Base-by-base conservation (phyloP, 2,797 vertebrate species). In the Lagorchestes hirsutus region DNA sequence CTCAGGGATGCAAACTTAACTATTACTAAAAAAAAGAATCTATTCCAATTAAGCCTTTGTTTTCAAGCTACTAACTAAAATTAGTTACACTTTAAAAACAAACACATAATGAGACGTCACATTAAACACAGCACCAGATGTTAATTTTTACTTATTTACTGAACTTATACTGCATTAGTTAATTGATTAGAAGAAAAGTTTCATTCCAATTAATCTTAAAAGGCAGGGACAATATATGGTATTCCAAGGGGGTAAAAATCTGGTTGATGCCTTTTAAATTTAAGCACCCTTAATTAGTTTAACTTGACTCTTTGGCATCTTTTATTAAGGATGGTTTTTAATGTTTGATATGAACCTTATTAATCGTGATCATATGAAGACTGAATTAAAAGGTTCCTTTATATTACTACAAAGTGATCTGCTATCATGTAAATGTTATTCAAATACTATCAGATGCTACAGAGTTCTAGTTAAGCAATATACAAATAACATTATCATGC, bases 11-110 rank as follows among this genome's bases (percentile, higher is more conserved):
- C 74, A 82, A 46, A 82, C 74, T 90, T 55, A 96, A 91, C 5
- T 3, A 95, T 11, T 95, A 34, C 55, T 95, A 55, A 96, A 95
- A 13, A 13, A 95, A 28, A 28, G 95, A 93, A 31, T 34, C 11
- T 4, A 94, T 87, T 93, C 94, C 22, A 82, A 82, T 10, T 46
- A 82, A 46, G 40, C 40, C 40, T 0, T 95, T 62, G 12, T 62
- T 96, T 55, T 96, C 54, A 96, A 95, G 28, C 52, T 96, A 92
- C 54, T 95, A 90, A 58, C 55, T 92, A 74, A 93, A 95, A 90
- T 92, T 95, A 93, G 54, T 90, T 94, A 82, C 55, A 94, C 91
- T 92, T 91, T 95, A n/a, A 94, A 97, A 95, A 82, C 16, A 96
- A 95, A 96, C 54, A 59, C 46, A 95, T 29, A 90, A 97, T 91